Conservation (phyloP, 2,113 vertebrate species). For the Seriola quinqueradiata region DNA sequence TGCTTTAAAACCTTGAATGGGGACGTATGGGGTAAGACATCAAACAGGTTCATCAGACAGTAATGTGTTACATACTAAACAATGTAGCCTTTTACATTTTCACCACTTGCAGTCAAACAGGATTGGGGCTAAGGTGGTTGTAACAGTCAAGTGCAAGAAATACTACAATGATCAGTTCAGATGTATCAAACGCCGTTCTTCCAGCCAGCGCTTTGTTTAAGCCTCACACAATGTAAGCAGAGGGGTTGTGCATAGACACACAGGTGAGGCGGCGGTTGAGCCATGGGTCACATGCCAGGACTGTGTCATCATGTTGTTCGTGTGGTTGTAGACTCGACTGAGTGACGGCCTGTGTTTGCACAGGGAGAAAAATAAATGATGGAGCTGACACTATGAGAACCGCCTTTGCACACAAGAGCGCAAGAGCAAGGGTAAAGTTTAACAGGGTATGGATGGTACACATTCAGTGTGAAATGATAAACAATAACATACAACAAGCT, state of each 20-base stretch:
- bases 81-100: background rate
- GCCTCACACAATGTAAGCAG: background rate
- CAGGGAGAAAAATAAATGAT: constrained; percentile 23
- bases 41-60: background rate
- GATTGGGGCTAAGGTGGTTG: background rate
- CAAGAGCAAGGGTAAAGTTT: background rate
- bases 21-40: background rate
- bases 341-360: constrained; percentile 54
- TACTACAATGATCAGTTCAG: too few species aligned
- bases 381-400: constrained; percentile 13
- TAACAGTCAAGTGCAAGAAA: background rate
- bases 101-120: background rate
- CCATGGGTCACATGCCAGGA: constrained; percentile 3
- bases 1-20: too few species aligned
- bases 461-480: background rate
- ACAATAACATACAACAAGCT: background rate
- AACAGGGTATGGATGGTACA: background rate
- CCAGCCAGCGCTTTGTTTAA: background rate
- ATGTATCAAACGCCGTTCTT: too few species aligned
- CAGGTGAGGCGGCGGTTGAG: constrained; percentile 11
- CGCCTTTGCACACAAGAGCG: constrained; percentile 30
- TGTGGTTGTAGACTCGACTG: background rate
- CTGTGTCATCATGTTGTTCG: constrained; percentile 7
- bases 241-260: background rate
- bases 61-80: background rate